phyloP scores from a whole-genome alignment of 2,888 invertebrate genomes.

The Byasa hedistus region DNA sequence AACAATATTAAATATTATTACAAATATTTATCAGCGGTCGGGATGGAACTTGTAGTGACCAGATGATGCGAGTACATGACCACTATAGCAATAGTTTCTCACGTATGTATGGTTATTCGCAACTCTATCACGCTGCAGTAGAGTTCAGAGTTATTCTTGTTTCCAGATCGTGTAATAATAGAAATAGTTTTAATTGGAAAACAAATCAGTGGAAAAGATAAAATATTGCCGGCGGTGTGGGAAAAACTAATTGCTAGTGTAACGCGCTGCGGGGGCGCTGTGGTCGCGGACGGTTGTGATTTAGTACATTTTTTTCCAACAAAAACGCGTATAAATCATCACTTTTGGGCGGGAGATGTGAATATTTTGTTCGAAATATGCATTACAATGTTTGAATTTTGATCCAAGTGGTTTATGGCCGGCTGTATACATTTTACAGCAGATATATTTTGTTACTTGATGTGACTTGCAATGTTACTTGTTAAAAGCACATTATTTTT shows the following conservation, averaged over 20 bases:
- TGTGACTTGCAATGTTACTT: too few species aligned
- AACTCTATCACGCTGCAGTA: neutral
- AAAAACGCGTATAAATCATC: conserved; percentile 22
- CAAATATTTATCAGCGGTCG: too few species aligned
- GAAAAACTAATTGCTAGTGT: conserved; percentile 66
- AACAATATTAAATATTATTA: too few species aligned
- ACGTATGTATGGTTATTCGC: neutral
- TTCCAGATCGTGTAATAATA: conserved; percentile 36
- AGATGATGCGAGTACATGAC: too few species aligned
- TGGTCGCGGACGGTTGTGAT: conserved; percentile 30
- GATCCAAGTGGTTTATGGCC: too few species aligned
- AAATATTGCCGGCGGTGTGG: conserved; percentile 58
- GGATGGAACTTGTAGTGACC: too few species aligned
- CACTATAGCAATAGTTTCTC: too few species aligned
- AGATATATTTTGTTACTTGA: too few species aligned
- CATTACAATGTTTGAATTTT: neutral
- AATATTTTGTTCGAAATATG: conserved; percentile 16
- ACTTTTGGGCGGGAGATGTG: conserved; percentile 19
- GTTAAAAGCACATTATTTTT: too few species aligned
- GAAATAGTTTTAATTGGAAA: conserved; percentile 63
- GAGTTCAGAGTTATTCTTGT: neutral
- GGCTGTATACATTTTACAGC: too few species aligned
- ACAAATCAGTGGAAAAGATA: conserved; percentile 57
- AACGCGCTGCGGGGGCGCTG: conserved; percentile 40
- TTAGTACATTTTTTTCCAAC: conserved; percentile 32